These are phyloP conservation scores for Rhingia rostrata DNA, from an alignment of 2,888 invertebrate species.

Conservation along the genomic window DNA sequence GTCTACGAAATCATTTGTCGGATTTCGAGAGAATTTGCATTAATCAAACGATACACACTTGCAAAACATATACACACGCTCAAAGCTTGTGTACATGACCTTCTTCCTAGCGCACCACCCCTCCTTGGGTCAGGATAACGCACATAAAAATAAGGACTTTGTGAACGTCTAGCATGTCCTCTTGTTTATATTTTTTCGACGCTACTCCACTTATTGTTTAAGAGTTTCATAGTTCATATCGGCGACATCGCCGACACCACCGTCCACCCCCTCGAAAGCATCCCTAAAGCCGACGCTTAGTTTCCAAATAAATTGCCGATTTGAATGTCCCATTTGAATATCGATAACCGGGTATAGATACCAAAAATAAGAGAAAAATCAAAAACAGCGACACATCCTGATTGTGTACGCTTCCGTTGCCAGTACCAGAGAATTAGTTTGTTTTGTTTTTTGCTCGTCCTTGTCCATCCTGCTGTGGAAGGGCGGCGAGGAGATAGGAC, in stretches of 20 bases:
- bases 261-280: neutral
- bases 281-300: constrained; percentile 60
- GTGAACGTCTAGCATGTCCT: neutral
- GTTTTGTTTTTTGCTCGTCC: constrained; percentile 2
- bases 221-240: constrained; percentile 30
- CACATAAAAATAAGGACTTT: neutral
- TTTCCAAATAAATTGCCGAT: constrained; percentile 63
- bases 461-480: neutral
- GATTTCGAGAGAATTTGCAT: constrained; percentile 78
- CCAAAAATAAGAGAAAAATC: constrained; percentile 37
- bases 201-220: constrained; percentile 20
- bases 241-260: neutral
- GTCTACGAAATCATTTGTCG: constrained; percentile 82
- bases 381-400: constrained; percentile 70
- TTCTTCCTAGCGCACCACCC: constrained; percentile 2
- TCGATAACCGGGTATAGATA: constrained; percentile 59
- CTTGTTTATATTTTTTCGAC: neutral
- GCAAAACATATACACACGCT: constrained; percentile 17
- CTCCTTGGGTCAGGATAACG: neutral
- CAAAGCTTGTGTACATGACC: constrained; percentile 42
- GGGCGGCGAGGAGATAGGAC: neutral
- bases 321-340: constrained; percentile 71
- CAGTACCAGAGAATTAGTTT: constrained; percentile 59
- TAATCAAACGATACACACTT: constrained; percentile 68
- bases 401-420: constrained; percentile 68